These are phyloP conservation scores for Eupithecia subfuscata DNA, from an alignment of 2,888 invertebrate species.

Conservation along the genomic window DNA sequence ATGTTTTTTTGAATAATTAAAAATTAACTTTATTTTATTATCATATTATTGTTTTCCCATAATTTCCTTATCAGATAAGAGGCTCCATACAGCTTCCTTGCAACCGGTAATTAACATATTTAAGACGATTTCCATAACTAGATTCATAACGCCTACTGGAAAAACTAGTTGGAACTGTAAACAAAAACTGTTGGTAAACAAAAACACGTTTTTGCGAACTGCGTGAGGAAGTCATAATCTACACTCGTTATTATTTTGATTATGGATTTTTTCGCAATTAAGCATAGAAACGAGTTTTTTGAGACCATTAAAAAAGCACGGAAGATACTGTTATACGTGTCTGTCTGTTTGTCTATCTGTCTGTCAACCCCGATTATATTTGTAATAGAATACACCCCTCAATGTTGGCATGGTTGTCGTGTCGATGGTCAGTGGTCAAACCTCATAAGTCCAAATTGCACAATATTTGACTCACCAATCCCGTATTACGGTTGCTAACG, in stretches of 20 bases:
- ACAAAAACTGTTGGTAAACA: conserved; percentile 18
- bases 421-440: not conserved
- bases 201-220: conserved; percentile 15
- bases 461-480: conserved; percentile 14
- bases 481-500: conserved; percentile 8
- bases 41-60: conserved; percentile 1
- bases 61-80: conserved; percentile 1
- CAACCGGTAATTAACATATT: not conserved
- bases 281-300: not conserved
- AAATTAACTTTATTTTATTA: not conserved
- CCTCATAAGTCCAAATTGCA: not conserved
- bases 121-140: conserved; percentile 20
- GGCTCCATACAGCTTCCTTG: not conserved
- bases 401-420: not conserved
- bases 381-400: not conserved
- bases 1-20: not conserved
- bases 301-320: not conserved
- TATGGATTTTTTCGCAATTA: not conserved
- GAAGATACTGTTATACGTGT: no score
- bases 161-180: conserved; percentile 21
- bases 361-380: no score
- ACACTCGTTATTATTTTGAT: not conserved
- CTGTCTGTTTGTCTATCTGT: no score
- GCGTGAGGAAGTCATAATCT: not conserved
- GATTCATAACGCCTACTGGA: conserved; percentile 3